A percentile compares a stretch with the other conserved stretches of the same genome.
phyloP scores from a whole-genome alignment of 2,888 invertebrate genomes.

The Calameuta pallipes region DNA sequence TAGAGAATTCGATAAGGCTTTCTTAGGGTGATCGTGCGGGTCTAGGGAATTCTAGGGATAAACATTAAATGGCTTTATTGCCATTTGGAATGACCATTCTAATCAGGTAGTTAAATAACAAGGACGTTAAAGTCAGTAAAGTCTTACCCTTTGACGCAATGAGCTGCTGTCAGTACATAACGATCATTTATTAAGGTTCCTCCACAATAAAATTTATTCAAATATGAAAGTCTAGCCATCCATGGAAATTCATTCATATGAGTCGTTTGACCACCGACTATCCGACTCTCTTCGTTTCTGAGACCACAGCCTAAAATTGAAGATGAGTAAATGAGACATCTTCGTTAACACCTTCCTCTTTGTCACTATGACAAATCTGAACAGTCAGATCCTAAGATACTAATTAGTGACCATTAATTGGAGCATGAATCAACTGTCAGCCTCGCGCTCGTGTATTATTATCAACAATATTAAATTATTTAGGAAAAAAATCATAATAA shows the following conservation, averaged over 20 bases:
- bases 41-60: background rate
- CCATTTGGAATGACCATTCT: background rate
- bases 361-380: background rate
- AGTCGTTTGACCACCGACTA: constrained; percentile 84
- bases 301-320: constrained; percentile 79
- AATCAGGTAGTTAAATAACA: background rate
- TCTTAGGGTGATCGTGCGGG: background rate
- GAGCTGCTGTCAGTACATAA: constrained; percentile 89
- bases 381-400: background rate
- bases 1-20: constrained; percentile 29
- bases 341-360: constrained; percentile 3
- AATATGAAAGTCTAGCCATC: constrained; percentile 88
- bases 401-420: background rate
- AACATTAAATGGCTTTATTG: background rate
- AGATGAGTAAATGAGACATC: background rate
- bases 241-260: constrained; percentile 87
- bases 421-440: no score
- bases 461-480: background rate
- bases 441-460: background rate
- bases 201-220: constrained; percentile 91
- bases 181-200: constrained; percentile 89
- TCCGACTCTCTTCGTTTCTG: constrained; percentile 83
- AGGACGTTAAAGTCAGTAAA: background rate
- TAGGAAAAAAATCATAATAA: background rate
- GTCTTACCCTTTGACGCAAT: constrained; percentile 87